Evolutionary conservation across 2,797 vertebrate species (phyloP).

Genomic region (Parotocinclus haroldoi): DNA sequence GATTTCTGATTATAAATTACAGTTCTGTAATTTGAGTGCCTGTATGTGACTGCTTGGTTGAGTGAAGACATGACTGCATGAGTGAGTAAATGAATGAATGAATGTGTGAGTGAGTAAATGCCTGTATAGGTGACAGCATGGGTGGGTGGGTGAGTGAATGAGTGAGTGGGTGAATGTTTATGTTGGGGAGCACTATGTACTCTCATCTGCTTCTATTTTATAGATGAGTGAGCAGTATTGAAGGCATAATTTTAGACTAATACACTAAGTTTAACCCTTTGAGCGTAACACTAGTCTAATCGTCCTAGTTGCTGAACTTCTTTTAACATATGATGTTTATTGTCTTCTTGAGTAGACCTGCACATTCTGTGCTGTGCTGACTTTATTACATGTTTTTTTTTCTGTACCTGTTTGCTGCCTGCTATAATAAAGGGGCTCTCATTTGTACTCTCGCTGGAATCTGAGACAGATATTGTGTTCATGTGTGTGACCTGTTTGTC

Average conservation of each 20-base stretch:
- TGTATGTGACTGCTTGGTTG: slow-evolving; percentile 1
- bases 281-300: slow-evolving; percentile 16
- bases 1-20: too few species aligned
- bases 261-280: slow-evolving; percentile 35
- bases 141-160: slow-evolving; percentile 9
- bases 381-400: slow-evolving; percentile 14
- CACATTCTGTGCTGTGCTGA: too few species aligned
- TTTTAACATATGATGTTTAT: slow-evolving; percentile 10
- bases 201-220: slow-evolving; percentile 44
- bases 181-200: slow-evolving; percentile 44
- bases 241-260: slow-evolving; percentile 46
- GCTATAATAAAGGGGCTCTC: too few species aligned
- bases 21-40: too few species aligned
- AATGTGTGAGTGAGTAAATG: slow-evolving; percentile 13
- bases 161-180: slow-evolving; percentile 5
- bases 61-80: not conserved
- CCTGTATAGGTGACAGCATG: slow-evolving; percentile 10
- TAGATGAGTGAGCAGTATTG: slow-evolving; percentile 46
- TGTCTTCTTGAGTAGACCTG: slow-evolving; percentile 14
- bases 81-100: not conserved
- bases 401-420: too few species aligned
- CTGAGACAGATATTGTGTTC: too few species aligned
- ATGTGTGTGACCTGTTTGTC: slow-evolving; percentile 7
- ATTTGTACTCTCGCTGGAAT: too few species aligned
- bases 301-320: slow-evolving; percentile 17